These are phyloP conservation scores for Harpagifer antarcticus DNA, from an alignment of 2,797 vertebrate genomes.

Conservation along the genomic window DNA sequence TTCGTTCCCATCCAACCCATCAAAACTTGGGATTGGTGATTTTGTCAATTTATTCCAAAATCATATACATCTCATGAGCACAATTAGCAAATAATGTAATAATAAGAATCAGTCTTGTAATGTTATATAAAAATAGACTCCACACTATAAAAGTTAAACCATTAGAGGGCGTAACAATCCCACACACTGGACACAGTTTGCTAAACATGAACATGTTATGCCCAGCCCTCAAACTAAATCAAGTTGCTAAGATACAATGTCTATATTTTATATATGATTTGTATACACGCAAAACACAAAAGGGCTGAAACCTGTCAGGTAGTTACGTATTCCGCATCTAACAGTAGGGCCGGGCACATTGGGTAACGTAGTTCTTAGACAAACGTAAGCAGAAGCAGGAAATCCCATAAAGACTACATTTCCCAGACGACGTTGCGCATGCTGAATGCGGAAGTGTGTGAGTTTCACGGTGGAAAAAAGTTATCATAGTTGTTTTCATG, in stretches of 20 bases:
- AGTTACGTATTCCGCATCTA: slow-evolving; percentile 61
- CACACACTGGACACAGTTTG: background rate
- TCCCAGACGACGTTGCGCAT: slow-evolving; percentile 36
- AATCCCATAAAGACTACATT: slow-evolving; percentile 38
- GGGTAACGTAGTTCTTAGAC: slow-evolving; percentile 60
- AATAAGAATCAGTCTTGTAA: too few relatives aligned
- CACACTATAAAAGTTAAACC: background rate
- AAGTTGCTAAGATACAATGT: background rate
- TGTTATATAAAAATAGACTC: too few relatives aligned
- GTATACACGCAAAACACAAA: slow-evolving; percentile 25
- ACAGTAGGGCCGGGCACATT: fast-evolving
- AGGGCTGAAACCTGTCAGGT: background rate
- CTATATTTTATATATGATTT: background rate
- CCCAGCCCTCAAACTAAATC: background rate
- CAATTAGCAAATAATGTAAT: too few relatives aligned
- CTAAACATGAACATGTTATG: background rate
- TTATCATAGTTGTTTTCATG: slow-evolving; percentile 74
- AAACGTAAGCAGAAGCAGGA: fast-evolving
- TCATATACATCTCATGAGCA: too few relatives aligned
- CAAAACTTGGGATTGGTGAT: too few relatives aligned
- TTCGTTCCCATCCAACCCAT: too few relatives aligned
- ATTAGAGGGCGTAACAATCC: slow-evolving; percentile 17
- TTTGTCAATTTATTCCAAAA: too few relatives aligned
- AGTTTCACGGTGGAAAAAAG: slow-evolving; percentile 76
- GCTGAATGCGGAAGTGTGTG: slow-evolving; percentile 59